A percentile compares a stretch with the other conserved stretches of the same genome.
These are phyloP conservation scores for Sibirionetta formosa DNA, from an alignment of 2,797 vertebrate species.

Conservation along the genomic window DNA sequence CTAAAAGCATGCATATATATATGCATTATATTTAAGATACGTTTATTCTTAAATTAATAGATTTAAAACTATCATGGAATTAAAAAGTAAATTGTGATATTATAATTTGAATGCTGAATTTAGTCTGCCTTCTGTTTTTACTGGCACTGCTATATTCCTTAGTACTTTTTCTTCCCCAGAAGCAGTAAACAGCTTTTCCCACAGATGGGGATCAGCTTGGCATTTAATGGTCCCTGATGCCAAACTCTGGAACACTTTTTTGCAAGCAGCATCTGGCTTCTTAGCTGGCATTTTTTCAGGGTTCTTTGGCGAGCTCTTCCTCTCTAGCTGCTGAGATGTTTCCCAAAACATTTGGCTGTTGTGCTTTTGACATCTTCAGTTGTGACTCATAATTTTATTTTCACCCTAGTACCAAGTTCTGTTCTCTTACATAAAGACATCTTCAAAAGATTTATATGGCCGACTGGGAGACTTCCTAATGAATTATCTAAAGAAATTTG, in stretches of 20 bases:
- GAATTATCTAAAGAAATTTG: neutral
- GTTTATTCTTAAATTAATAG: conserved; percentile 25
- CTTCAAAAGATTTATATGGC: neutral
- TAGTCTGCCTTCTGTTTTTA: conserved; percentile 70
- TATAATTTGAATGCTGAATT: conserved; percentile 67
- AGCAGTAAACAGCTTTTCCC: conserved; percentile 78
- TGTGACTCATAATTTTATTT: neutral
- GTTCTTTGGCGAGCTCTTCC: conserved; percentile 23
- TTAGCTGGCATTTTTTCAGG: conserved; percentile 29
- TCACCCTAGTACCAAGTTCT: neutral
- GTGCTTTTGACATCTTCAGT: neutral
- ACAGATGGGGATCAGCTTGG: conserved; percentile 73
- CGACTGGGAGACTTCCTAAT: neutral
- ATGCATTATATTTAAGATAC: neutral
- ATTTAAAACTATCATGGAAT: conserved; percentile 55
- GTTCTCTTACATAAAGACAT: neutral
- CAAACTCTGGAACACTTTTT: conserved; percentile 62
- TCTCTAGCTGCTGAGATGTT: neutral
- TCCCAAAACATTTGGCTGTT: neutral
- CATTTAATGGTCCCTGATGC: conserved; percentile 76
- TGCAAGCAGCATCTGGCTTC: conserved; percentile 71
- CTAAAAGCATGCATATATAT: neutral
- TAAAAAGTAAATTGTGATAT: conserved; percentile 64
- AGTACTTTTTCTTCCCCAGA: conserved; percentile 53
- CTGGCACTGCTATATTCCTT: conserved; percentile 60